Conservation (phyloP, 2,888 invertebrate species). For the Opisthograptis luteolata region DNA sequence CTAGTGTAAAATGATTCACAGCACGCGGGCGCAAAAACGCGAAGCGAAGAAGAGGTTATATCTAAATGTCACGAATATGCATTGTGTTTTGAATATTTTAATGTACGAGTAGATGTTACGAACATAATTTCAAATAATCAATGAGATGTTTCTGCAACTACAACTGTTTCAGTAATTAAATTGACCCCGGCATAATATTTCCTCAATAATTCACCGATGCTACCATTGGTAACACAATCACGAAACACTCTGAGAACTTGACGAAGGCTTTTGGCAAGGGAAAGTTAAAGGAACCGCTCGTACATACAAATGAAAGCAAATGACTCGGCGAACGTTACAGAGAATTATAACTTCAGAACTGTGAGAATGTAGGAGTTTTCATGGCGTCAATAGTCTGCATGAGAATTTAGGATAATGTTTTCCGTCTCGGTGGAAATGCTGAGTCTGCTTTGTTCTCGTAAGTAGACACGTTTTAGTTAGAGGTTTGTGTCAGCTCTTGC, state of each 20-base stretch:
- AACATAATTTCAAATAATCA: slow-evolving; percentile 7
- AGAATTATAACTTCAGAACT: slow-evolving; percentile 53
- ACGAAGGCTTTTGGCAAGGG: slow-evolving; percentile 77
- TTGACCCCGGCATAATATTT: slow-evolving; percentile 29
- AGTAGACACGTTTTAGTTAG: not conserved
- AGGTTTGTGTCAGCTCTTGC: not conserved
- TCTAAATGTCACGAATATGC: no score
- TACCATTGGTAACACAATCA: slow-evolving; percentile 71
- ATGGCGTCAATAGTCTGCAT: slow-evolving; percentile 6
- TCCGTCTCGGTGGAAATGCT: not conserved
- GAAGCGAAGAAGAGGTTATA: no score
- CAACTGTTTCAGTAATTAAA: no score
- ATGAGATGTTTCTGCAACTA: slow-evolving; percentile 11
- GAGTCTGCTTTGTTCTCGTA: not conserved
- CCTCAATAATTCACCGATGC: slow-evolving; percentile 46
- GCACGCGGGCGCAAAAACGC: no score
- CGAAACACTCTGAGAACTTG: slow-evolving; percentile 76
- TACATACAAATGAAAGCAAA: slow-evolving; percentile 76
- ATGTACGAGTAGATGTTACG: not conserved
- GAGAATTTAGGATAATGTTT: slow-evolving; percentile 4
- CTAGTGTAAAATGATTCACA: no score
- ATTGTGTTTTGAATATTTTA: no score
- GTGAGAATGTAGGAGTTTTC: slow-evolving; percentile 24
- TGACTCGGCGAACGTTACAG: slow-evolving; percentile 53
- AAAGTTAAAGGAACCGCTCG: slow-evolving; percentile 63